A percentile compares a stretch with the other conserved stretches of the same genome.
These are phyloP conservation scores for Steinernema hermaphroditum DNA, from an alignment of 2,888 invertebrate genomes.

Conservation along the genomic window DNA sequence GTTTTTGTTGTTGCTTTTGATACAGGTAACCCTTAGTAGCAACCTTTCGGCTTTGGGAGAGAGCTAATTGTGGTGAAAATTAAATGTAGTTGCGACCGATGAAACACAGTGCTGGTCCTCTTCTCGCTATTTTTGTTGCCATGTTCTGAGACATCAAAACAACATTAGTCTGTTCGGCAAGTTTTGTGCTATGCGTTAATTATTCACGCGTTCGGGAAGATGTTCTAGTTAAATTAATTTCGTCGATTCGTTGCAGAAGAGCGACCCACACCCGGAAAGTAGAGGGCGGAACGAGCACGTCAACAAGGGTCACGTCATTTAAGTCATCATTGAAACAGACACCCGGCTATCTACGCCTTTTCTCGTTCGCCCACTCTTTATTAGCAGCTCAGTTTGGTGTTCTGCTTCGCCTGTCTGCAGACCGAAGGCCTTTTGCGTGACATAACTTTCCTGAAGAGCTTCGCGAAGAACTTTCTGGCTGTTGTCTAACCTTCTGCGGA, in stretches of 20 bases:
- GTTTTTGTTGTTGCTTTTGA: not conserved
- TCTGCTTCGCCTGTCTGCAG: not conserved
- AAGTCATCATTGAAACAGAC: constrained; percentile 14
- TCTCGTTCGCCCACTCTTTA: not conserved
- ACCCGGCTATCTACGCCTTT: not conserved
- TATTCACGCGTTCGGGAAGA: not conserved
- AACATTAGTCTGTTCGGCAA: no score
- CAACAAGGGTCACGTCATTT: constrained; percentile 26
- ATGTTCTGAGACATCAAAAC: no score
- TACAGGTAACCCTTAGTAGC: not conserved
- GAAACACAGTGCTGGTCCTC: not conserved
- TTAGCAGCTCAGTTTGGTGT: not conserved
- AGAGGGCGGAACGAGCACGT: constrained; percentile 1
- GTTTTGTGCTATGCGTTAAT: not conserved
- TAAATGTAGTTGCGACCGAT: not conserved
- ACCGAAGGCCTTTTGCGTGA: constrained; percentile 16
- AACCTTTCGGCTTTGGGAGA: constrained; percentile 6
- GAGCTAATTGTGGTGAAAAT: not conserved
- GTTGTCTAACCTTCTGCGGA: no score
- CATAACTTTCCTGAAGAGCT: not conserved
- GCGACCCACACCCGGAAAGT: not conserved
- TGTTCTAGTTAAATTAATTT: not conserved
- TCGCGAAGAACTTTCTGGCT: not conserved
- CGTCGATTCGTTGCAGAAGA: constrained; percentile 1
- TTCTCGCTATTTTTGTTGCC: not conserved